A percentile compares a stretch with the other conserved stretches of the same genome.
Evolutionary conservation across 2,113 vertebrate species (phyloP).

Genomic region (Anguilla japonica): DNA sequence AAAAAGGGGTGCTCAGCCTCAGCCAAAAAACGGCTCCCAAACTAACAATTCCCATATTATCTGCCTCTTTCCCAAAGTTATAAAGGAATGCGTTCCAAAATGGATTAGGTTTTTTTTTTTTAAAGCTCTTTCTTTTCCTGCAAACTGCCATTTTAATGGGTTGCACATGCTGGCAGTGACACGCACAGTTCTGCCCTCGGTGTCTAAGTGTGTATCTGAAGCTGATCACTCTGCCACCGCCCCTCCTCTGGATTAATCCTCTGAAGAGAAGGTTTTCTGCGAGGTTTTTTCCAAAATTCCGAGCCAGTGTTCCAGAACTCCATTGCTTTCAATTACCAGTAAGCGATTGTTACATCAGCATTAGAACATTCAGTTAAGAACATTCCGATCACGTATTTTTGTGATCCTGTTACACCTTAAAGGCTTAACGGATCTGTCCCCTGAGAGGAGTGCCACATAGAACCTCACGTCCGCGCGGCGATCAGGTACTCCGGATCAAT

Average conservation of each 20-base stretch:
- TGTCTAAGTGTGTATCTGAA: not conserved
- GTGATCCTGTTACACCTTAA: too few species aligned
- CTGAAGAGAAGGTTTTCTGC: too few species aligned
- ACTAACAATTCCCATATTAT: constrained; percentile 26
- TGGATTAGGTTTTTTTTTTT: constrained; percentile 16
- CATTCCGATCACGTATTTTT: too few species aligned
- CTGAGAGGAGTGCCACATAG: too few species aligned
- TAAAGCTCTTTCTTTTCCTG: constrained; percentile 16
- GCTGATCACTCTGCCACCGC: not conserved
- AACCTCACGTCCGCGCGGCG: not conserved
- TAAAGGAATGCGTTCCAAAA: constrained; percentile 30
- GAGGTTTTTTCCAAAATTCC: too few species aligned
- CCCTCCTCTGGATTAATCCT: too few species aligned
- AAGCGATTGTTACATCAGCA: too few species aligned
- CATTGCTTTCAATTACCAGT: too few species aligned
- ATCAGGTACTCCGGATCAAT: constrained; percentile 14
- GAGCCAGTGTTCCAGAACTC: too few species aligned
- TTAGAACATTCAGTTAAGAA: too few species aligned
- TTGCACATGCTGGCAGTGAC: constrained; percentile 20
- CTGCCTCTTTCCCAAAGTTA: constrained; percentile 24
- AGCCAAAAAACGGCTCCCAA: not conserved
- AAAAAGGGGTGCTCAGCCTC: not conserved
- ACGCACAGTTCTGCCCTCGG: not conserved
- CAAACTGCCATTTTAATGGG: constrained; percentile 31
- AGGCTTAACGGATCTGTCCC: too few species aligned